Evolutionary conservation across 2,888 invertebrate species (phyloP).

Genomic region (Poecilus cupreus): DNA sequence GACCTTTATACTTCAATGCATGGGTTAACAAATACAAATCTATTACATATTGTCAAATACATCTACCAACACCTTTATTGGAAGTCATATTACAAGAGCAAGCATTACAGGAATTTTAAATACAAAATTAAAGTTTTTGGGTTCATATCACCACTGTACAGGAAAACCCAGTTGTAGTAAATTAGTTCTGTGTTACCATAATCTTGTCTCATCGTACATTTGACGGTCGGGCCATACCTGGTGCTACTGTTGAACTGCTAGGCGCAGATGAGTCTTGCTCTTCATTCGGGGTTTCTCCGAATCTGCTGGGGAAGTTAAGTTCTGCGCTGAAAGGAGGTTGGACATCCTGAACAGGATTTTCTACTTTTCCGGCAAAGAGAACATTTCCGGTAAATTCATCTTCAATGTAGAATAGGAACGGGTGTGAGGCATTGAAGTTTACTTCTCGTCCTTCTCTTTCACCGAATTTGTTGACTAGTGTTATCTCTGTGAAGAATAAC

Average conservation of each 20-base stretch:
- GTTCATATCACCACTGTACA: neutral
- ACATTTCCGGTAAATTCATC: slow-evolving; percentile 84
- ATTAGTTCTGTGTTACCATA: neutral
- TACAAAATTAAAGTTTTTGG: neutral
- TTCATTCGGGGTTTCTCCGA: neutral
- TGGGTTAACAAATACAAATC: slow-evolving; percentile 11
- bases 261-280: neutral
- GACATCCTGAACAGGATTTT: slow-evolving; percentile 76
- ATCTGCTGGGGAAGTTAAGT: slow-evolving; percentile 38
- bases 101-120: slow-evolving; percentile 22
- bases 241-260: slow-evolving; percentile 17
- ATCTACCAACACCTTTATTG: slow-evolving; percentile 40
- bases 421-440: slow-evolving; percentile 82
- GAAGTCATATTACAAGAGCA: slow-evolving; percentile 32
- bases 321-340: slow-evolving; percentile 62
- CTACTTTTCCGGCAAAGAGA: slow-evolving; percentile 84
- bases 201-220: slow-evolving; percentile 14
- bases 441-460: slow-evolving; percentile 74
- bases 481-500: slow-evolving; percentile 74
- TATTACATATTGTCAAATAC: neutral
- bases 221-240: slow-evolving; percentile 1
- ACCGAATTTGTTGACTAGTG: slow-evolving; percentile 84
- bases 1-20: neutral
- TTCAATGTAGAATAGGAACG: slow-evolving; percentile 87
- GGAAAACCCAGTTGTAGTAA: neutral